Conservation (phyloP, 1,140 invertebrate genomes). For the Drosophila bifasciata region DNA sequence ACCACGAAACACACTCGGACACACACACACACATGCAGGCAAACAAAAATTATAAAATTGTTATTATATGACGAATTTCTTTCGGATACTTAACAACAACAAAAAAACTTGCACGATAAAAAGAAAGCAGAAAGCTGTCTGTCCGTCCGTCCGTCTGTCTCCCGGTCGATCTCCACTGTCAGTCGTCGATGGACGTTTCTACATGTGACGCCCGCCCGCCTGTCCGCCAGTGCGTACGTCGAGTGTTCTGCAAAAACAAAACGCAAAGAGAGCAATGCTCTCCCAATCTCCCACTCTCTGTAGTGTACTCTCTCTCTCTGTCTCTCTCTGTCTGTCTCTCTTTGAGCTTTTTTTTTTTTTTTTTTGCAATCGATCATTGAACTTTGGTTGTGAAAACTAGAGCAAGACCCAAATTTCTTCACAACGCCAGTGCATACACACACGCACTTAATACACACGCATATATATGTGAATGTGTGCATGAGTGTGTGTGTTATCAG, state of each 20-base stretch:
- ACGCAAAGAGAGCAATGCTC: conserved; percentile 55
- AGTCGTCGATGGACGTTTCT: conserved; percentile 64
- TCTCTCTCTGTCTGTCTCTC: conserved; percentile 8
- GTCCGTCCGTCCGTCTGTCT: conserved; percentile 36
- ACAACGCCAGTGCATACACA: conserved; percentile 47
- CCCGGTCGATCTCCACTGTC: not conserved
- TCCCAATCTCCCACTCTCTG: conserved; percentile 13
- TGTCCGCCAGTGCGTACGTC: not conserved
- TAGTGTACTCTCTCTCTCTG: conserved; percentile 10
- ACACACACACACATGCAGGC: conserved; percentile 19
- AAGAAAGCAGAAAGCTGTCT: conserved; percentile 74
- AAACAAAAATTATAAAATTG: conserved; percentile 57
- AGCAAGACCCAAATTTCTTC: conserved; percentile 82
- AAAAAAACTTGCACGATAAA: conserved; percentile 77
- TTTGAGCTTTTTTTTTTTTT: conserved; percentile 65
- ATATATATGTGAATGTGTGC: conserved; percentile 3
- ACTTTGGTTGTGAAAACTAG: conserved; percentile 82
- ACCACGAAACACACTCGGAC: not conserved
- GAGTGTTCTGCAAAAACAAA: conserved; percentile 68
- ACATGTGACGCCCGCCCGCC: conserved; percentile 48
- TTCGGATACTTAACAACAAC: conserved; percentile 63
- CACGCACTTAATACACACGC: conserved; percentile 2
- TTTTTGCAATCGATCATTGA: conserved; percentile 81
- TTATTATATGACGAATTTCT: conserved; percentile 73
- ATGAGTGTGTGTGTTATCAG: conserved; percentile 58